Conservation (phyloP, 2,797 vertebrate species). For the Lycodopsis pacificus region DNA sequence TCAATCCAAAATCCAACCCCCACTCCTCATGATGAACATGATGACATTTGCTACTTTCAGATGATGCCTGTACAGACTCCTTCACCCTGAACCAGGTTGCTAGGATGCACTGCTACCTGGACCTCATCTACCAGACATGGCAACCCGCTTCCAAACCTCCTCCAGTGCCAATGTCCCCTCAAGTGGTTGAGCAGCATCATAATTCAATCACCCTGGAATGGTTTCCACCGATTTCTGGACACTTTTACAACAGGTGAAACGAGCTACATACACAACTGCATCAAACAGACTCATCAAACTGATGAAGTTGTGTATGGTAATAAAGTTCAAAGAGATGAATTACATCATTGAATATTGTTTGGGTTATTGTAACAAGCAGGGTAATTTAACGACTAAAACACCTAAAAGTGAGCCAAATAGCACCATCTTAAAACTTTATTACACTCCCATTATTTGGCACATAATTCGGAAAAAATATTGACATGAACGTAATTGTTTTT, state of each 20-base stretch:
- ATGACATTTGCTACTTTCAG: slow-evolving; percentile 73
- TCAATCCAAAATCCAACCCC: slow-evolving; percentile 25
- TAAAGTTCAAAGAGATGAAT: slow-evolving; percentile 11
- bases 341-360: slow-evolving; percentile 1
- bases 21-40: neutral
- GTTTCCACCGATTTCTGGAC: slow-evolving; percentile 95
- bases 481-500: neutral
- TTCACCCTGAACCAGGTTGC: slow-evolving; percentile 98
- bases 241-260: slow-evolving; percentile 98
- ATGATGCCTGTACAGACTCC: slow-evolving; percentile 96
- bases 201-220: slow-evolving; percentile 91
- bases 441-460: neutral
- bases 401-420: neutral
- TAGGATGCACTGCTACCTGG: slow-evolving; percentile 99
- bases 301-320: slow-evolving; percentile 9
- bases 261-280: slow-evolving; percentile 31
- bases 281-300: neutral
- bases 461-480: neutral
- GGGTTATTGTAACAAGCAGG: neutral
- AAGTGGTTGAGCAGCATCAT: slow-evolving; percentile 89
- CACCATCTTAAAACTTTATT: neutral
- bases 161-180: slow-evolving; percentile 91
- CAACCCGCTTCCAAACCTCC: slow-evolving; percentile 90
- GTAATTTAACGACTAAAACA: neutral
- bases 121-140: slow-evolving; percentile 96